Evolutionary conservation across 2,797 vertebrate species (phyloP).

Genomic region (Thalassophryne amazonica): DNA sequence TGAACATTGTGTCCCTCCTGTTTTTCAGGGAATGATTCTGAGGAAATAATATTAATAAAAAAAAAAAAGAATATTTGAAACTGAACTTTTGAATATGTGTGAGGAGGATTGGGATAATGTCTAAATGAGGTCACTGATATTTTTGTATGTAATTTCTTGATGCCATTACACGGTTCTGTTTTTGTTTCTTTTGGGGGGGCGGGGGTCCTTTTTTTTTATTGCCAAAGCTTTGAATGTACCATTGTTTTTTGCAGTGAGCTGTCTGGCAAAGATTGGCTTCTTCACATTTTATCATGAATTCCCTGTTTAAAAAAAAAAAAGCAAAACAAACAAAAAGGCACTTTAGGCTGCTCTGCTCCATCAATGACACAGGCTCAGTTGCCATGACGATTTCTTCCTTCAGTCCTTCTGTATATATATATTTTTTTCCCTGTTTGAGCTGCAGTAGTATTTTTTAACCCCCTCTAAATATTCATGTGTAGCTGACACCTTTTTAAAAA

Average conservation of each 20-base stretch:
- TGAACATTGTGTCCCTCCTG: neutral
- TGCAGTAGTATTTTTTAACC: slow-evolving; percentile 1
- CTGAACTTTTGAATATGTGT: neutral
- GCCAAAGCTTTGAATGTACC: slow-evolving; percentile 68
- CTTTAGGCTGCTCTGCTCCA: no score
- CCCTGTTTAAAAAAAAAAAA: slow-evolving; percentile 1
- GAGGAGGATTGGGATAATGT: neutral
- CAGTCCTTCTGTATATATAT: neutral
- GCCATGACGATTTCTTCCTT: slow-evolving; percentile 16
- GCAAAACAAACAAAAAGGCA: no score
- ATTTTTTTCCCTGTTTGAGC: slow-evolving; percentile 2
- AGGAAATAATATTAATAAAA: neutral
- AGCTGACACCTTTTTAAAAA: slow-evolving; percentile 31
- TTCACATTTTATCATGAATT: slow-evolving; percentile 9
- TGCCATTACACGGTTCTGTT: slow-evolving; percentile 12
- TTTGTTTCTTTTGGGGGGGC: slow-evolving; percentile 50
- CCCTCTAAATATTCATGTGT: slow-evolving; percentile 30
- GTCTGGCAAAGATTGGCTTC: neutral
- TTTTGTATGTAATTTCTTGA: neutral
- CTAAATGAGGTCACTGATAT: slow-evolving; percentile 5
- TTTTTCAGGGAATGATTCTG: neutral
- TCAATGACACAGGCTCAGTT: neutral
- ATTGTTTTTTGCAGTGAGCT: neutral
- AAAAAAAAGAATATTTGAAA: neutral
- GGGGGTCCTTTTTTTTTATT: no score